These are phyloP conservation scores for Rhinogobio ventralis DNA, from an alignment of 2,797 vertebrate species.

Conservation along the genomic window DNA sequence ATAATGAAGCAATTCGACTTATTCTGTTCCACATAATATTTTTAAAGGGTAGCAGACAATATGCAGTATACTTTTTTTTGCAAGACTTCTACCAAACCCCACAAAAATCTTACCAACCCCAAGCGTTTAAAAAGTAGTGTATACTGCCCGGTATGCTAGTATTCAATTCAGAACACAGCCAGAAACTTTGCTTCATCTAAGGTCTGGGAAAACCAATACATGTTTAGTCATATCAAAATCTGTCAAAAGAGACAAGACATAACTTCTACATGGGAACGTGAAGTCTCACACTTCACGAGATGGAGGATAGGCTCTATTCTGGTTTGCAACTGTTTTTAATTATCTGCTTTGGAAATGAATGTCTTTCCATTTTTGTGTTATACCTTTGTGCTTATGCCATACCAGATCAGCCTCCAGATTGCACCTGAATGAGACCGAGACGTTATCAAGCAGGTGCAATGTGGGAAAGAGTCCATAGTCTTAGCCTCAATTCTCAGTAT, in stretches of 20 bases:
- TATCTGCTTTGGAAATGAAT: constrained; percentile 8
- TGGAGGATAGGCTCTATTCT: not conserved
- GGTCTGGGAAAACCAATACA: not conserved
- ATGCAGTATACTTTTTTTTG: not conserved
- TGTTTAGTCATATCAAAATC: not conserved
- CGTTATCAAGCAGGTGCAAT: constrained; percentile 24
- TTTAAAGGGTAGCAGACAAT: not conserved
- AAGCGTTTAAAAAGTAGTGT: not conserved
- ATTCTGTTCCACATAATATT: not conserved
- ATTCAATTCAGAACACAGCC: not conserved
- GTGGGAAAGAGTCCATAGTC: not conserved
- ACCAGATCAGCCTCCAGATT: constrained; percentile 7
- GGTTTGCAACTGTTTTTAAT: constrained; percentile 37
- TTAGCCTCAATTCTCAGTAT: constrained; percentile 22
- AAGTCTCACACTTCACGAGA: not conserved
- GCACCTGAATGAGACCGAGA: constrained; percentile 52
- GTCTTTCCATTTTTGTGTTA: constrained; percentile 7
- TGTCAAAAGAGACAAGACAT: not conserved
- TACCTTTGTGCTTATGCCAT: not conserved
- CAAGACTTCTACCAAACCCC: not conserved
- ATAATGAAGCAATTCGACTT: not conserved
- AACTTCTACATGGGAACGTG: not conserved
- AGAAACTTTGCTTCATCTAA: not conserved
- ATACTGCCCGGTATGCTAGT: not conserved
- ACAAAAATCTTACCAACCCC: not conserved